phyloP scores from a whole-genome alignment of 2,113 vertebrate species.

The Prionailurus viverrinus region DNA sequence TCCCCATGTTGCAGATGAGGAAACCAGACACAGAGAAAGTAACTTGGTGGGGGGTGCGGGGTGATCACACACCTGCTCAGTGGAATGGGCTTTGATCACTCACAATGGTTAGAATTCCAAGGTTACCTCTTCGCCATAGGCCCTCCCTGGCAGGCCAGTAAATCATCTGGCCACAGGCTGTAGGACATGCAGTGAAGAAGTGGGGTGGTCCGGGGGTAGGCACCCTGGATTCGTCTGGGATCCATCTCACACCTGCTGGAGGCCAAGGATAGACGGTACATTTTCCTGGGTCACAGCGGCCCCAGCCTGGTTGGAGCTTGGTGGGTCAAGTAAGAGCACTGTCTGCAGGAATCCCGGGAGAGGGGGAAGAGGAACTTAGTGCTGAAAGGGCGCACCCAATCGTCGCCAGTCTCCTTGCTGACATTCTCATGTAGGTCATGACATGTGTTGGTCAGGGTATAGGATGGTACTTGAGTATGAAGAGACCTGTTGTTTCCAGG shows the following conservation, averaged over 20 bases:
- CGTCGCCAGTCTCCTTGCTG: neutral
- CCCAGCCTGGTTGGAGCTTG: neutral
- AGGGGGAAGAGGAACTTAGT: neutral
- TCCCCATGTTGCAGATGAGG: neutral
- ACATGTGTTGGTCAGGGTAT: rapidly evolving
- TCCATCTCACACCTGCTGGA: neutral
- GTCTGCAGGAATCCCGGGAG: neutral
- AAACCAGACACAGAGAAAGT: neutral
- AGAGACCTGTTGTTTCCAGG: neutral
- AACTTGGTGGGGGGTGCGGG: neutral
- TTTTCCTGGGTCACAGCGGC: neutral
- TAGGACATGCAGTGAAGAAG: neutral
- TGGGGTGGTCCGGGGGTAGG: neutral
- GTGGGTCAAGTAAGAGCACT: neutral
- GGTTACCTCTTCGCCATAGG: neutral
- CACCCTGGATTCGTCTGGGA: no score
- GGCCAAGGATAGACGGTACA: neutral
- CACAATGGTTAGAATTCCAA: neutral
- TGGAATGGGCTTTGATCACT: neutral
- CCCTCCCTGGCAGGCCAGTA: neutral
- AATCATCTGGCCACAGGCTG: neutral
- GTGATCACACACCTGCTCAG: neutral
- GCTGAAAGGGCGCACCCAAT: neutral
- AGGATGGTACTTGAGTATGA: neutral
- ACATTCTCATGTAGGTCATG: no score